These are phyloP conservation scores for Heliconius hewitsoni DNA, from an alignment of 1,140 invertebrate genomes.

Conservation along the genomic window DNA sequence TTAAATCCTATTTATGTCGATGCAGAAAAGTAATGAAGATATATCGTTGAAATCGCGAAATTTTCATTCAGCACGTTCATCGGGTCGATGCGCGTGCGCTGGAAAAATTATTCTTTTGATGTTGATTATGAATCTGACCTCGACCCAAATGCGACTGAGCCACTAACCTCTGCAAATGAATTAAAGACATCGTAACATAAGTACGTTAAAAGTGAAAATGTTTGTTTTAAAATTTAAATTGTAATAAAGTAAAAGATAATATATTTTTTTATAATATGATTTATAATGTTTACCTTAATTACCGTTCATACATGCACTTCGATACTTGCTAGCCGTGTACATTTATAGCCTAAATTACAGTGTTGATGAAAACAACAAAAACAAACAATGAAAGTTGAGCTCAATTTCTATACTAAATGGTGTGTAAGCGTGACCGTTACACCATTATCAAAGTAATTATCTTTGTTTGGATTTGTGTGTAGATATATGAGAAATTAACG, in stretches of 20 bases:
- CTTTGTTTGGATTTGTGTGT: constrained; percentile 26
- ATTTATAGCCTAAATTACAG: not conserved
- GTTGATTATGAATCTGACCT: constrained; percentile 10
- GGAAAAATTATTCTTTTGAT: constrained; percentile 10
- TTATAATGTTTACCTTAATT: not conserved
- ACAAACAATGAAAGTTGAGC: constrained; percentile 30
- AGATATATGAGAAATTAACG: not conserved
- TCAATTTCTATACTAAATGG: constrained; percentile 29
- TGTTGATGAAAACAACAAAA: constrained; percentile 23
- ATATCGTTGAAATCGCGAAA: constrained; percentile 31
- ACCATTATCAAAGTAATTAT: constrained; percentile 36
- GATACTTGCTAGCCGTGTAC: not conserved
- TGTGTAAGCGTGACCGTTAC: constrained; percentile 33
- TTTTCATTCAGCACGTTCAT: constrained; percentile 40
- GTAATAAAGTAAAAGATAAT: not conserved
- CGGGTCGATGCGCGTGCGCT: not conserved
- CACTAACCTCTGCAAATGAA: constrained; percentile 6
- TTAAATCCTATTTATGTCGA: constrained; percentile 56
- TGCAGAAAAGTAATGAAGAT: constrained; percentile 49
- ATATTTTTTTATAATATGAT: not conserved
- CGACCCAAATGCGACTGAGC: constrained; percentile 4
- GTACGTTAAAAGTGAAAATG: constrained; percentile 1
- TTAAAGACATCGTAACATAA: not conserved
- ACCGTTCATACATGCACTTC: not conserved
- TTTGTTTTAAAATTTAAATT: not conserved